A percentile compares a stretch with the other conserved stretches of the same genome.
phyloP scores from a whole-genome alignment of 92 coral and sea anemone species.

The Siderastrea radians region DNA sequence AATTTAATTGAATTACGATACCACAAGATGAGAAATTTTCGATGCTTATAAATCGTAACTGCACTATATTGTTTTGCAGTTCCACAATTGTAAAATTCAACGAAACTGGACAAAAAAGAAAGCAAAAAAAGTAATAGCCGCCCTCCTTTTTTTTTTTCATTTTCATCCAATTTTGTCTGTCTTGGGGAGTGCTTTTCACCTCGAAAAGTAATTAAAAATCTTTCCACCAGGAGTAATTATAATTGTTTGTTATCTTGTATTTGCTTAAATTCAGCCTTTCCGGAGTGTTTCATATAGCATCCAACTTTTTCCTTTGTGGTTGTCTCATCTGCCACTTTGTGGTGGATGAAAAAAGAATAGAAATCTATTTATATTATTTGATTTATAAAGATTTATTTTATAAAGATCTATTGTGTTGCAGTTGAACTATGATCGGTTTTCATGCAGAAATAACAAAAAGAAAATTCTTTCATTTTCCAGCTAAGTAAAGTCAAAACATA shows the following conservation, averaged over 20 bases:
- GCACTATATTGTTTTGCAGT: neutral
- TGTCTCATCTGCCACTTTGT: neutral
- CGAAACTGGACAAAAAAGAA: neutral
- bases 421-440: neutral
- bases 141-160: neutral
- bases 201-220: constrained; percentile 27
- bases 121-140: neutral
- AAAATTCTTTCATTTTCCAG: constrained; percentile 19
- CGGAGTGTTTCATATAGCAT: constrained; percentile 14
- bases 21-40: neutral
- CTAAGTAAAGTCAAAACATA: constrained; percentile 22
- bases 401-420: neutral
- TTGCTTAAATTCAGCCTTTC: constrained; percentile 28
- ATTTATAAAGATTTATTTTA: neutral
- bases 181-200: constrained; percentile 2
- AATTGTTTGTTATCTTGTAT: constrained; percentile 29
- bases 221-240: constrained; percentile 7
- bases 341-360: neutral
- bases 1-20: neutral
- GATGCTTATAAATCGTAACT: neutral
- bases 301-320: neutral
- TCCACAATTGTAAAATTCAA: neutral
- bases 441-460: neutral
- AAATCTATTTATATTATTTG: neutral
- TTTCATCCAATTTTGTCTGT: neutral